Conservation (phyloP, 2,113 vertebrate genomes). For the Columbina picui region DNA sequence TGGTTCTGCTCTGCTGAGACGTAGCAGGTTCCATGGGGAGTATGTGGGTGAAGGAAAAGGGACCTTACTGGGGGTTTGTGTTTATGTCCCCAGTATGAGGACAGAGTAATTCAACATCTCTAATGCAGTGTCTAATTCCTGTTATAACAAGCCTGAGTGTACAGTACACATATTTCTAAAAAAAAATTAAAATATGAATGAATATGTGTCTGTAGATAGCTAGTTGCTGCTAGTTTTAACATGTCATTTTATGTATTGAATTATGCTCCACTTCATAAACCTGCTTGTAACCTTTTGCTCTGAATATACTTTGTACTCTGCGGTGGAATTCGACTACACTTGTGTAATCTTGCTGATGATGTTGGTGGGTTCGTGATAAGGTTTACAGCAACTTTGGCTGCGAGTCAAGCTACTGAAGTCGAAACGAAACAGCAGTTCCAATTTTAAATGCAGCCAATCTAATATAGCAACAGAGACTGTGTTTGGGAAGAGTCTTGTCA, state of each 20-base stretch:
- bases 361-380: neutral
- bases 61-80: neutral
- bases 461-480: neutral
- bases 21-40: neutral
- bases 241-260: neutral
- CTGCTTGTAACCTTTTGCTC: neutral
- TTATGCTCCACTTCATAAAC: neutral
- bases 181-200: neutral
- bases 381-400: neutral
- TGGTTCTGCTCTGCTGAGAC: neutral
- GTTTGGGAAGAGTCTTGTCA: neutral
- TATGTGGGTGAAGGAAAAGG: neutral
- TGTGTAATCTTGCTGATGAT: neutral
- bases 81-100: neutral
- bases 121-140: neutral
- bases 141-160: neutral
- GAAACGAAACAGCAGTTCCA: neutral
- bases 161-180: neutral
- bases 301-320: neutral
- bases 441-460: neutral
- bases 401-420: neutral
- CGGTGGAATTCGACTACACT: neutral
- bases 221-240: neutral
- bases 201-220: neutral
- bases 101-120: neutral